Conservation (phyloP, 2,113 vertebrate genomes). For the Ailurus styani region DNA sequence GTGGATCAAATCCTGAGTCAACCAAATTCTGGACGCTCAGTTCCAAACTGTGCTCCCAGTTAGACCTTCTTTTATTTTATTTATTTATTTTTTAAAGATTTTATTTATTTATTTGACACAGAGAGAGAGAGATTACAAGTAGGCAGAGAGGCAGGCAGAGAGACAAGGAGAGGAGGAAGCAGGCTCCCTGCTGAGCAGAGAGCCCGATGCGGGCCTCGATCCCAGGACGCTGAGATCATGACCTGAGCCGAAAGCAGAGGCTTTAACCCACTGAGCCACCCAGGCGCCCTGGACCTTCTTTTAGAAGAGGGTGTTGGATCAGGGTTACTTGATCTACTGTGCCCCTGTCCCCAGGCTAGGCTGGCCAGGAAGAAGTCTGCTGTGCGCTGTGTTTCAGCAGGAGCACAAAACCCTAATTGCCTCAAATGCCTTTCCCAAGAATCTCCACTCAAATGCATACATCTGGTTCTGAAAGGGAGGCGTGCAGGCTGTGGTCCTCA, state of each 20-base stretch:
- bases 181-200: too few species aligned
- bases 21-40: neutral
- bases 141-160: too few species aligned
- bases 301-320: neutral
- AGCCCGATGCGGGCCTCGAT: too few species aligned
- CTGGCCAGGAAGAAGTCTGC: neutral
- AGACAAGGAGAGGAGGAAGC: too few species aligned
- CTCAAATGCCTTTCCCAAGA: neutral
- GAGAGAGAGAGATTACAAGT: too few species aligned
- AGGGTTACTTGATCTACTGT: neutral
- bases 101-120: too few species aligned
- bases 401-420: too few species aligned
- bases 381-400: neutral
- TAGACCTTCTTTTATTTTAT: neutral
- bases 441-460: neutral
- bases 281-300: too few species aligned
- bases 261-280: too few species aligned
- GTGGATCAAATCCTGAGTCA: neutral
- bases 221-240: too few species aligned
- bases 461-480: neutral
- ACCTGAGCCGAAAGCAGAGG: too few species aligned
- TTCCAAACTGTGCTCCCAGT: neutral
- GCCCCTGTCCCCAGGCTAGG: neutral
- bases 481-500: neutral
- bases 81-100: too few species aligned